Base-by-base conservation (phyloP, 2,113 vertebrate species). In the Columba livia region DNA sequence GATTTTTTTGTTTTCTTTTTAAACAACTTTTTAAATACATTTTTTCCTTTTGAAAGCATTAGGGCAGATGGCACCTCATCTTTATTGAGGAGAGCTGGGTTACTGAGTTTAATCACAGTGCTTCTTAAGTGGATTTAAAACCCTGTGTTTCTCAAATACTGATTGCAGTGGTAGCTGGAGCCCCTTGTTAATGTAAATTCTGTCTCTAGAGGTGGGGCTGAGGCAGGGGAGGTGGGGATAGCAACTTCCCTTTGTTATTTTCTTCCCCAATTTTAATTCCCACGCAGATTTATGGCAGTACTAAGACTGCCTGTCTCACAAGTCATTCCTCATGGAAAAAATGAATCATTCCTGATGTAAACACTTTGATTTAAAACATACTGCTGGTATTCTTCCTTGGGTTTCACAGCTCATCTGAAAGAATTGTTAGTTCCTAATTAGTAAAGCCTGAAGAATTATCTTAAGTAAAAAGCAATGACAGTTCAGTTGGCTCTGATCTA, bases 291-390 rank as follows among this genome's bases (percentile, higher is more conserved):
- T 95, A 93, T 90, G 83, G 86, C 61, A 89, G 51, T 90, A 69
- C 91, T 85, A 92, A 86, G 91, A 72, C 80, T 80, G 88, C 79
- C 90, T 96, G 95, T 82, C 93, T 96, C 77, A 62, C 58, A 94
- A 95, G 94, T 90, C 81, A 82, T 97, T 97, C 86, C 60, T 97
- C 85, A 80, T 96, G 98, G 98, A 97, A 98, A 98, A 97, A 97
- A 95, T 97, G 96, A 98, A 98, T 97, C 96, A 97, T 96, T 97
- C 91, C 79, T 90, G 90, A 85, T 97, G 90, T 96, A 96, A 97
- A 94, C 96, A 91, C 88, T 96, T 87, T 97, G 96, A 98, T 98
- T 98, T 98, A 96, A 98, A 98, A 98, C 96, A 97, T 88, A 97
- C 94, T 90, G 66, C 85, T 95, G 71, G 84, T 97, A 83, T 95